Percentiles rank a stretch among this genome's conserved stretches.
Conservation (phyloP, 2,113 vertebrate species). For the Hystrix cristata region DNA sequence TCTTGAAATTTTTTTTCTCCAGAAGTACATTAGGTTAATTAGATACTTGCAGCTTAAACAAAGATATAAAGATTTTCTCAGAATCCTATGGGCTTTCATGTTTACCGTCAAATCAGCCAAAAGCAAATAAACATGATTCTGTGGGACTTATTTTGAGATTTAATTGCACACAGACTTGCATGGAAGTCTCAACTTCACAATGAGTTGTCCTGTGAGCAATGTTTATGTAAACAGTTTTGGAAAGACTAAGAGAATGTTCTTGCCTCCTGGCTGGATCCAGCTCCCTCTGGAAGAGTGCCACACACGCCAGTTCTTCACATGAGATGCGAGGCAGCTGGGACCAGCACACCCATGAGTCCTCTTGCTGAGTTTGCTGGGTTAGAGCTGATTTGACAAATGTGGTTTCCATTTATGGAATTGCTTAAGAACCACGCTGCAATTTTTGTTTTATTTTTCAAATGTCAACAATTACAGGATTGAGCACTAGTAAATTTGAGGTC, state of each 20-base stretch:
- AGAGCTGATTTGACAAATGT: constrained; percentile 29
- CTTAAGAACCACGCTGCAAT: neutral
- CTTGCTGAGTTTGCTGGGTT: neutral
- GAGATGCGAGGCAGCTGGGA: neutral
- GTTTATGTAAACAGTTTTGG: neutral
- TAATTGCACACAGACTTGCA: neutral
- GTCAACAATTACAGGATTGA: constrained; percentile 33
- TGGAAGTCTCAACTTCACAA: neutral
- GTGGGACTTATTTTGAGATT: constrained; percentile 50
- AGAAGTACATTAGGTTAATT: neutral
- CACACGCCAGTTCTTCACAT: neutral
- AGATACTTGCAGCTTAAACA: constrained; percentile 38
- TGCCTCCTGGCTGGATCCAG: neutral
- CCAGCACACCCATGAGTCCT: neutral
- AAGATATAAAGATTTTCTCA: constrained; percentile 36
- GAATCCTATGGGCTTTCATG: neutral
- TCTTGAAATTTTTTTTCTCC: constrained; percentile 14
- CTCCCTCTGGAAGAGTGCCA: neutral
- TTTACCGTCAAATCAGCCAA: constrained; percentile 21
- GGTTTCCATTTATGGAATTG: constrained; percentile 32
- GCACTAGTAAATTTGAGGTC: neutral
- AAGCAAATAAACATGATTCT: neutral
- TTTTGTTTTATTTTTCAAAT: constrained; percentile 49
- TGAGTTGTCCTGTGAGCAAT: neutral
- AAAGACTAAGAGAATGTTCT: constrained; percentile 14